phyloP scores from a whole-genome alignment of 2,888 invertebrate genomes.

The Chloroclysta siterata region DNA sequence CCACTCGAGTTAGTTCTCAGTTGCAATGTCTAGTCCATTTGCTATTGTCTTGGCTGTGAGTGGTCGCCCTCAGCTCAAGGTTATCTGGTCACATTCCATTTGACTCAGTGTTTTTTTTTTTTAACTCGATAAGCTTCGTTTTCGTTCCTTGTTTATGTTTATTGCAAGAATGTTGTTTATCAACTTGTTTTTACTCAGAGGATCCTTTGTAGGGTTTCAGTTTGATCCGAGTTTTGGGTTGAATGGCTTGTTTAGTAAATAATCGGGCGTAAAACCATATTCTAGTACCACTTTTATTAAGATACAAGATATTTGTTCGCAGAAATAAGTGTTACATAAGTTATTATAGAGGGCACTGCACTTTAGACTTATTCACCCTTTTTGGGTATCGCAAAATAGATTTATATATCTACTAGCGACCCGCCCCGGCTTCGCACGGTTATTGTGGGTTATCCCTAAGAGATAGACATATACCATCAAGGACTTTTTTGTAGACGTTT shows the following conservation, averaged over 20 bases:
- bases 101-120: slow-evolving; percentile 48
- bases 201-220: not conserved
- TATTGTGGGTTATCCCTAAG: no score
- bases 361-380: no score
- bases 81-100: slow-evolving; percentile 65
- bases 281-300: no score
- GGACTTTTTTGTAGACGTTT: no score
- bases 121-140: slow-evolving; percentile 28
- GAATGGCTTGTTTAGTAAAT: not conserved
- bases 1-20: slow-evolving; percentile 5
- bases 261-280: no score
- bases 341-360: no score
- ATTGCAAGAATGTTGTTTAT: slow-evolving; percentile 11
- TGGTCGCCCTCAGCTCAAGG: slow-evolving; percentile 66
- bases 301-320: no score
- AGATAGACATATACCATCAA: no score
- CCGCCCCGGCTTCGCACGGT: no score
- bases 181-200: slow-evolving; percentile 9
- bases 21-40: slow-evolving; percentile 37
- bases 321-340: no score
- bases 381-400: no score
- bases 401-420: no score
- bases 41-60: slow-evolving; percentile 56
- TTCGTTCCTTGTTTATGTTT: slow-evolving; percentile 36
- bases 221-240: not conserved